Percentiles rank a stretch among this genome's conserved stretches.
phyloP scores from a whole-genome alignment of 2,113 vertebrate species.

The Myrmophylax atrothorax region DNA sequence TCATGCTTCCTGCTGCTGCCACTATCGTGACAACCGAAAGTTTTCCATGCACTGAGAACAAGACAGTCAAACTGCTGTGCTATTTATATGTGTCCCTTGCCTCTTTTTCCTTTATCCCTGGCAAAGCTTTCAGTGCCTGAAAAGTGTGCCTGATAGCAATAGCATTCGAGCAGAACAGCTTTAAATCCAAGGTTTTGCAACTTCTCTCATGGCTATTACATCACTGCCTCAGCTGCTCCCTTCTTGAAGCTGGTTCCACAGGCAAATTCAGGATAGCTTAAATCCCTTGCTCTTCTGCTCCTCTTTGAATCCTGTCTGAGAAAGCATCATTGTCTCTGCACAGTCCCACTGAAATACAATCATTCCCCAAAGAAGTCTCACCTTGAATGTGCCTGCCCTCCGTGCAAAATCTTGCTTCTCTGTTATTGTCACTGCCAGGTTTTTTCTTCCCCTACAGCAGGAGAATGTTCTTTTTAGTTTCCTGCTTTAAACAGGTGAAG shows the following conservation, averaged over 20 bases:
- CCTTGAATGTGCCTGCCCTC: fast-evolving
- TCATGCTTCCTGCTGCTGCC: not conserved
- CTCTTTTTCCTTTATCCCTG: not conserved
- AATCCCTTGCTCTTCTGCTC: not conserved
- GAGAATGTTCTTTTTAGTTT: not conserved
- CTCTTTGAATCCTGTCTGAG: not conserved
- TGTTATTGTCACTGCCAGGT: not conserved
- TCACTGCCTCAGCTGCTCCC: not conserved
- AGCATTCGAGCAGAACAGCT: not conserved
- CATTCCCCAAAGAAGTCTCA: not conserved
- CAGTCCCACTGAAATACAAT: not conserved
- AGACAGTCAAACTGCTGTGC: not conserved
- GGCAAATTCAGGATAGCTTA: not conserved
- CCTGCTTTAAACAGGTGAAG: not conserved
- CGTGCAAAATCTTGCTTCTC: not conserved
- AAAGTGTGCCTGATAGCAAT: not conserved
- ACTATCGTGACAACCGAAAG: not conserved
- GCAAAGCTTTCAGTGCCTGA: not conserved
- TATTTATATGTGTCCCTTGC: not conserved
- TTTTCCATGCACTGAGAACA: not conserved
- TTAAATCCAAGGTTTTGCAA: not conserved
- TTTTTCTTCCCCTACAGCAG: not conserved
- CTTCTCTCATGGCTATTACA: not conserved
- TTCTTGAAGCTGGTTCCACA: not conserved
- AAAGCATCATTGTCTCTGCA: not conserved